Conservation (phyloP, 2,888 invertebrate species). For the Dryobotodes eremita region DNA sequence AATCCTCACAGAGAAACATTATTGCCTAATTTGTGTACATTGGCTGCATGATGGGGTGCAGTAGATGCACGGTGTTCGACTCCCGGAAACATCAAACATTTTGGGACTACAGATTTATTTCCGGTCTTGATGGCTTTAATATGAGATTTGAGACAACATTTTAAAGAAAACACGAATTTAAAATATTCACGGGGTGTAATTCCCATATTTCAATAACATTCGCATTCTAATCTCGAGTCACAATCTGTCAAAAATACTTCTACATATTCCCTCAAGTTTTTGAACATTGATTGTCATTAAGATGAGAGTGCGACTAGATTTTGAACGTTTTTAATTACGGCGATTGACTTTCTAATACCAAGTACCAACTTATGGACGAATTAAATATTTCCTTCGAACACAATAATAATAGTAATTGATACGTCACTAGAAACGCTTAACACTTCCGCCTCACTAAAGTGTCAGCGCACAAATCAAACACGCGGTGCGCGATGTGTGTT, state of each 20-base stretch:
- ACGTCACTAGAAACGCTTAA: slow-evolving; percentile 9
- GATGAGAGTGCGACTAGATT: too few relatives aligned
- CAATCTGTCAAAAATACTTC: too few relatives aligned
- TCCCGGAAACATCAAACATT: background rate
- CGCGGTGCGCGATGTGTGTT: slow-evolving; percentile 13
- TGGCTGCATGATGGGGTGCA: background rate
- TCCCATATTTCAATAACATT: too few relatives aligned
- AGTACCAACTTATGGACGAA: background rate
- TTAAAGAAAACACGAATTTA: background rate
- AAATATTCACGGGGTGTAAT: too few relatives aligned
- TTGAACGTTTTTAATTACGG: too few relatives aligned
- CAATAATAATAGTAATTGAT: background rate
- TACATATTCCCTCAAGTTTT: too few relatives aligned
- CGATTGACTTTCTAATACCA: too few relatives aligned
- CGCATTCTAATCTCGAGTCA: too few relatives aligned
- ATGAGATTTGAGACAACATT: background rate
- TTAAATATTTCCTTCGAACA: background rate
- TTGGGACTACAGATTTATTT: background rate
- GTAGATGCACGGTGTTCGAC: background rate
- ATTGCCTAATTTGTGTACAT: background rate
- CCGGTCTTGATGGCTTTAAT: background rate
- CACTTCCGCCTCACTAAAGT: slow-evolving; percentile 24
- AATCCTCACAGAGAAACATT: background rate
- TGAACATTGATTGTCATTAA: too few relatives aligned
- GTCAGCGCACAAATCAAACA: slow-evolving; percentile 42